phyloP scores from a whole-genome alignment of 37 sponge, comb jelly and placozoan species.

The Eunapius fragilis region DNA sequence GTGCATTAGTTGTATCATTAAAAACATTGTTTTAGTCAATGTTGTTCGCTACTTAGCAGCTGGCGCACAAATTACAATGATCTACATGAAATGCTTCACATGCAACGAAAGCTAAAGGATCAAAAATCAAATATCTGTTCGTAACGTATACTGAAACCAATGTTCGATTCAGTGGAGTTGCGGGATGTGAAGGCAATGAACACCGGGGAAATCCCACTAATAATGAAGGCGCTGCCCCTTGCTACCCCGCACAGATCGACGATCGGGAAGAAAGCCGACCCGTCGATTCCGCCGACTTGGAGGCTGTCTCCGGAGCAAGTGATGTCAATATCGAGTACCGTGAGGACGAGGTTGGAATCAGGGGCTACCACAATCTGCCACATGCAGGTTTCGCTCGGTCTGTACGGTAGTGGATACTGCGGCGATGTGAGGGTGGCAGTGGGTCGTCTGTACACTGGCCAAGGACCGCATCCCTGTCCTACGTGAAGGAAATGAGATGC shows the following conservation, averaged over 20 bases:
- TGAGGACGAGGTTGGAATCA: slow-evolving; percentile 17
- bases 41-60: too few species aligned
- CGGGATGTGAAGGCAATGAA: neutral
- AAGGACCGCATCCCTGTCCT: slow-evolving; percentile 60
- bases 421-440: slow-evolving; percentile 63
- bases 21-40: too few species aligned
- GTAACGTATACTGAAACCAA: neutral
- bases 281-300: neutral
- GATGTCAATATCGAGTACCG: slow-evolving; percentile 32
- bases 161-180: neutral
- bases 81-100: too few species aligned
- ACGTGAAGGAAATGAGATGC: neutral
- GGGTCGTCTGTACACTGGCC: slow-evolving; percentile 16
- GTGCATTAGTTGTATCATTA: too few species aligned
- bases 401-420: slow-evolving; percentile 55
- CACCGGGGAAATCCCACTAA: neutral
- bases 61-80: too few species aligned
- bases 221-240: neutral
- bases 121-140: neutral
- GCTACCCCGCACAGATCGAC: neutral
- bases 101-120: too few species aligned
- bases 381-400: slow-evolving; percentile 28
- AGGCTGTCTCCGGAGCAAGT: neutral
- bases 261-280: neutral
- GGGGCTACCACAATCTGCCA: slow-evolving; percentile 35